Base-by-base conservation (phyloP, 2,113 vertebrate species). In the Psephotus haematonotus region DNA sequence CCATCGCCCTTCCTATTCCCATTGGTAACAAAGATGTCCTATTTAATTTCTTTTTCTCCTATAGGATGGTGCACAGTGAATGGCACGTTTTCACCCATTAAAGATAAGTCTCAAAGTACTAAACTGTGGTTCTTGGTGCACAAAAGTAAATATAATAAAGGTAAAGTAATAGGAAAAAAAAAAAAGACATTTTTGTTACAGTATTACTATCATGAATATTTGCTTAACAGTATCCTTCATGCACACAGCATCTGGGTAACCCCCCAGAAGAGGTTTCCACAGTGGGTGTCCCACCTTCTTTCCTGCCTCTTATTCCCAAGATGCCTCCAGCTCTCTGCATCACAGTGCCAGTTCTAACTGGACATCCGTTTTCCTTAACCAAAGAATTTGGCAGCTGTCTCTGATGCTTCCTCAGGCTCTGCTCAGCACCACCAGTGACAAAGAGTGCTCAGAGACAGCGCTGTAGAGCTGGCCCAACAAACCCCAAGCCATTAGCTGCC, bases 171-270 rank as follows among this genome's bases (percentile, higher is more conserved):
- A 37, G 16, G 4, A 16, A 3, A 28, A 59, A 69, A 47, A 47
- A 76, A 60, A 3, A 63, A 27, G 13, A 50, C 6, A 16, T 2
- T n/a, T 46, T 63, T 50, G 6, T 70, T 46, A 35, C 25, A 65
- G 4, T 13, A 28, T 44, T 82, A 24, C 37, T 80, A 22, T 43
- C 8, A 22, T 53, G 43, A 70, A 37, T 5, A 82, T 7, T 10
- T 79, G 31, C 50, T 75, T 64, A 82, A 28, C 14, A 46, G 8
- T 14, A 15, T 55, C 62, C 29, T 55, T 57, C 22, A 22, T 12
- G 18, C n/a, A 33, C 0, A 0, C 8, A 33, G 39, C 10, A 29
- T 43, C 23, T 43, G 17, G 10, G 22, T 8, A 91, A 17, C 6
- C 29, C 47, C 33, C 59, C 31, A 43, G 31, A 86, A 87, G 29